Evolutionary conservation across 2,888 invertebrate species (phyloP).

Genomic region (Drosophila pegasa): DNA sequence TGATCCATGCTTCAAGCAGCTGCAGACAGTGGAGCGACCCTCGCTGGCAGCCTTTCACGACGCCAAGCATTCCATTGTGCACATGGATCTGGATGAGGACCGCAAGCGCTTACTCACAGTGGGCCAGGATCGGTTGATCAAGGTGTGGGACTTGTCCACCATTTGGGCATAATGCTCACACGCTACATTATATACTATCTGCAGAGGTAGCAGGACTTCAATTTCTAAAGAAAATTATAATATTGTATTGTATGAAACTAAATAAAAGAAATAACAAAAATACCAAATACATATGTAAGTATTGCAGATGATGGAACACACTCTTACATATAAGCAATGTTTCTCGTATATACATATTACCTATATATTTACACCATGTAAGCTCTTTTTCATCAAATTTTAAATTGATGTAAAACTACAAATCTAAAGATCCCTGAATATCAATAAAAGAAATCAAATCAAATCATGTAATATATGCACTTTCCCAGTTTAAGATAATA

Average conservation of each 20-base stretch:
- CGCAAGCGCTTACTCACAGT: constrained; percentile 95
- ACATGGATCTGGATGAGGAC: constrained; percentile 95
- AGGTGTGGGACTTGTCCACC: constrained; percentile 94
- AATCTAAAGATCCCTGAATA: constrained; percentile 43
- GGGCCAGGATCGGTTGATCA: constrained; percentile 97
- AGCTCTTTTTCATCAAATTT: constrained; percentile 47
- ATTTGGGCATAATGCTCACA: constrained; percentile 84
- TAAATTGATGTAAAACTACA: constrained; percentile 58
- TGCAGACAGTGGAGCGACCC: constrained; percentile 95
- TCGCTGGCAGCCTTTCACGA: constrained; percentile 98
- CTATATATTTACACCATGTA: constrained; percentile 26
- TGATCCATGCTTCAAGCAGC: constrained; percentile 93
- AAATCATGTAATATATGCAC: neutral
- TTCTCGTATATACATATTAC: constrained; percentile 35
- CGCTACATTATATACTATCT: constrained; percentile 1
- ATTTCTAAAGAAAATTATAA: constrained; percentile 33
- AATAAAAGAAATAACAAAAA: constrained; percentile 21
- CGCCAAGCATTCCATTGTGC: constrained; percentile 95
- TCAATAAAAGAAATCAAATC: constrained; percentile 52
- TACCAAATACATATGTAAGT: constrained; percentile 57
- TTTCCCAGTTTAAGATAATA: no score
- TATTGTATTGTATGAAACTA: constrained; percentile 46
- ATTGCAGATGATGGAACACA: constrained; percentile 27
- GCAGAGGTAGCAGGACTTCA: constrained; percentile 22
- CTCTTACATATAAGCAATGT: constrained; percentile 49